These are phyloP conservation scores for Beroe forskalii DNA, from an alignment of 37 sponge, comb jelly and placozoan genomes.

Conservation along the genomic window DNA sequence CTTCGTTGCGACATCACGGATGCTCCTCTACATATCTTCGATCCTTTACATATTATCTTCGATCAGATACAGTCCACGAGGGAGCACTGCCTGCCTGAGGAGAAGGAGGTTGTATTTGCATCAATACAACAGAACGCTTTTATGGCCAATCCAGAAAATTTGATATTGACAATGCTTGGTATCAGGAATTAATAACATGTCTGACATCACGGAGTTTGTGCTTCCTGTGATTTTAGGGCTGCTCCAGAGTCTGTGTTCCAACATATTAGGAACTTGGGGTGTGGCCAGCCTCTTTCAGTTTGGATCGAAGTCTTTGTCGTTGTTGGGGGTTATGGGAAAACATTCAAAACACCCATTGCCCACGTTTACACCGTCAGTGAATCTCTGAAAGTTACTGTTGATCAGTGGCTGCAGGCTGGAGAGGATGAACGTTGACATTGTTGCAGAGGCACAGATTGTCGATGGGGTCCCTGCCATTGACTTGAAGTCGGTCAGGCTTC, in stretches of 20 bases:
- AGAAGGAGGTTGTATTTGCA: no score
- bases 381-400: neutral
- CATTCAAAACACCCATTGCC: neutral
- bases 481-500: neutral
- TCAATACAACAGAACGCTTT: no score
- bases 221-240: neutral
- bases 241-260: neutral
- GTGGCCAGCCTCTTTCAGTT: neutral
- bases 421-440: neutral
- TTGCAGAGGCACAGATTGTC: neutral
- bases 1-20: no score
- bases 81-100: no score
- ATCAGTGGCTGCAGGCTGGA: no score
- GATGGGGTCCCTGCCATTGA: neutral
- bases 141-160: no score
- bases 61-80: no score
- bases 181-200: no score
- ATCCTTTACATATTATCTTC: no score
- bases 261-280: neutral
- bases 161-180: no score
- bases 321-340: neutral
- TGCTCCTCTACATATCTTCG: no score
- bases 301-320: neutral
- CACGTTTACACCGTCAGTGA: neutral
- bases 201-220: neutral